Conservation (phyloP, 2,113 vertebrate genomes). For the Rhinichthys klamathensis region DNA sequence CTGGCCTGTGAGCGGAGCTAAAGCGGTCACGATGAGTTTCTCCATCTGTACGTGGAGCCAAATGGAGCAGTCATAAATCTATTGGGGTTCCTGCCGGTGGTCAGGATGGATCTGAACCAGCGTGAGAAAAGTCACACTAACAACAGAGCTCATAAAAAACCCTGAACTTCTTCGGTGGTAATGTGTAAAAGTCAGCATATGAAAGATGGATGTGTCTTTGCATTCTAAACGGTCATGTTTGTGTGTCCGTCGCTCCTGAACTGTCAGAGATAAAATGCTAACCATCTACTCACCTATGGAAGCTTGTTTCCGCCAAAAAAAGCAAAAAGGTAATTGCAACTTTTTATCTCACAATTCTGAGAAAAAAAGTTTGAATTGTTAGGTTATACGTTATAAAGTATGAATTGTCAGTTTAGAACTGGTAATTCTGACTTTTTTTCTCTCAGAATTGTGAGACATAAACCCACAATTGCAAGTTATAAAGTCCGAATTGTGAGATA, state of each 20-base stretch:
- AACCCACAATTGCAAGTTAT: too few relatives aligned
- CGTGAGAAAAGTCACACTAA: conserved; percentile 1
- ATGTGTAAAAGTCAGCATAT: not conserved
- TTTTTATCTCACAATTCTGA: too few relatives aligned
- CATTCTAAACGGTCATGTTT: not conserved
- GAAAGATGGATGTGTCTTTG: not conserved
- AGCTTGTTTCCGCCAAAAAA: too few relatives aligned
- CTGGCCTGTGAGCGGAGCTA: conserved; percentile 41
- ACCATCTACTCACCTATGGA: too few relatives aligned
- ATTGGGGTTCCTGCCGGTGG: conserved; percentile 12
- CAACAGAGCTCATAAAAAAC: conserved; percentile 28
- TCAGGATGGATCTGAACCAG: not conserved
- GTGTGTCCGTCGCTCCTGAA: not conserved
- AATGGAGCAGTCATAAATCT: conserved; percentile 48
- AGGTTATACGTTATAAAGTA: too few relatives aligned
- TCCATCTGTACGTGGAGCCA: not conserved
- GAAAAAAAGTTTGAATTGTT: too few relatives aligned
- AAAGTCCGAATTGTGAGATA: too few relatives aligned
- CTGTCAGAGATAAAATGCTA: too few relatives aligned
- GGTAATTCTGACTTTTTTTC: too few relatives aligned
- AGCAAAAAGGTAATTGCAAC: too few relatives aligned
- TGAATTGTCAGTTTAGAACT: too few relatives aligned
- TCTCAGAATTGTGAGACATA: too few relatives aligned
- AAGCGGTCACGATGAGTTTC: conserved; percentile 37
- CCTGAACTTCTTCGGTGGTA: not conserved